Evolutionary conservation across 2,797 vertebrate species (phyloP).

Genomic region (Lagorchestes hirsutus): DNA sequence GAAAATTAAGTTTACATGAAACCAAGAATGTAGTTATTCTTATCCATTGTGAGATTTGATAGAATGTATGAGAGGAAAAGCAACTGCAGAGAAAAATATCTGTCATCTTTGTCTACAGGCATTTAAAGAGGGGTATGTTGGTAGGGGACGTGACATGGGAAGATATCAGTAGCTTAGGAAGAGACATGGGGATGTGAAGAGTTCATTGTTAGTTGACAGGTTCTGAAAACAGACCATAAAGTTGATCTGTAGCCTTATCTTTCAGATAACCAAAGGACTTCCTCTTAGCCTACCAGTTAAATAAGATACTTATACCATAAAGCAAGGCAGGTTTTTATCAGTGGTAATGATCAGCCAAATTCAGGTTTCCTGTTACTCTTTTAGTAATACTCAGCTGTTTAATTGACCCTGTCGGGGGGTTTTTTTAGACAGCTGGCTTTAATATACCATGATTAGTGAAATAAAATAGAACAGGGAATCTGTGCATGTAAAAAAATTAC

Average conservation of each 20-base stretch:
- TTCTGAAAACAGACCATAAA: background rate
- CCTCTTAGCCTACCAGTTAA: constrained; percentile 11
- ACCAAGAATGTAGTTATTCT: background rate
- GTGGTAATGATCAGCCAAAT: background rate
- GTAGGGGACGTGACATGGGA: background rate
- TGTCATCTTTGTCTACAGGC: background rate
- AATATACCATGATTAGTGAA: constrained; percentile 77
- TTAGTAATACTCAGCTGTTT: background rate
- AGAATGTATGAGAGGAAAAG: background rate
- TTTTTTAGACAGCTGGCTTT: constrained; percentile 71
- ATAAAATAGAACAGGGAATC: constrained; percentile 57
- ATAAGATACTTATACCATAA: background rate
- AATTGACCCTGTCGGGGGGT: constrained; percentile 44
- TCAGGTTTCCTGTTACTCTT: background rate
- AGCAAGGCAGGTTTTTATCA: background rate
- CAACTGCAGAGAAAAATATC: background rate
- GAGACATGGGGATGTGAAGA: constrained; percentile 11
- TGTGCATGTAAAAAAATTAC: constrained; percentile 55
- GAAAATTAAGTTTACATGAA: background rate
- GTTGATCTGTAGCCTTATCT: background rate
- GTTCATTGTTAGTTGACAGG: constrained; percentile 8
- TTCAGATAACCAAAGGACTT: constrained; percentile 20
- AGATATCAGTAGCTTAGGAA: background rate
- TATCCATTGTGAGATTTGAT: background rate
- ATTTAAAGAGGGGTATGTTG: background rate